phyloP scores from a whole-genome alignment of 2,797 vertebrate species.

The Phoeniculus purpureus region DNA sequence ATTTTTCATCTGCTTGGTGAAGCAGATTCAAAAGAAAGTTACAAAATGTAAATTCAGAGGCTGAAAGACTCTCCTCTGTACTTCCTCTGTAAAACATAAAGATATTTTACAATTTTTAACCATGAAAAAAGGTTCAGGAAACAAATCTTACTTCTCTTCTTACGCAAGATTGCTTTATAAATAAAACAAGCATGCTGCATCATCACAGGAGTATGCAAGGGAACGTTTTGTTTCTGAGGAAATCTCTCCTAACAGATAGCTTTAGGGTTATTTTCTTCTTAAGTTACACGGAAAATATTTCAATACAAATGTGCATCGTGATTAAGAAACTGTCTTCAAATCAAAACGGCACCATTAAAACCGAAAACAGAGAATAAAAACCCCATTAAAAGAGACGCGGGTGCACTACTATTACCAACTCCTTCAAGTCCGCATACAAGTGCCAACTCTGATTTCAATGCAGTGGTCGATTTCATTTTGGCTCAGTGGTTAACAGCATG shows the following conservation, averaged over 20 bases:
- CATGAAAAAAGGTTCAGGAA: constrained; percentile 39
- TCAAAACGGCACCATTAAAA: constrained; percentile 76
- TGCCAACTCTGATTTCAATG: constrained; percentile 82
- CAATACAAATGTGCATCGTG: constrained; percentile 70
- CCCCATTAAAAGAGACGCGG: constrained; percentile 73
- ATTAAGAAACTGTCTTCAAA: constrained; percentile 76
- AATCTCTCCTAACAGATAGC: constrained; percentile 59
- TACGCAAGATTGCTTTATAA: constrained; percentile 72
- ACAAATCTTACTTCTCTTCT: constrained; percentile 64
- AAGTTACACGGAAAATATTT: constrained; percentile 70
- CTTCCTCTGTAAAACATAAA: constrained; percentile 35
- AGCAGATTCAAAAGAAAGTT: constrained; percentile 65
- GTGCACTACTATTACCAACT: constrained; percentile 76
- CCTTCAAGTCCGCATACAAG: constrained; percentile 76
- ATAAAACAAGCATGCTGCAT: constrained; percentile 71
- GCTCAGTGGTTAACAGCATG: constrained; percentile 83
- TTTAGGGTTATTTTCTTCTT: constrained; percentile 75
- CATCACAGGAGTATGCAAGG: constrained; percentile 56
- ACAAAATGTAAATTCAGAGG: constrained; percentile 56
- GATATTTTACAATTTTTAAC: constrained; percentile 51
- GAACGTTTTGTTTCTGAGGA: constrained; percentile 68
- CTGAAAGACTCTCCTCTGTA: constrained; percentile 47
- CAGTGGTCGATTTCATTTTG: constrained; percentile 81
- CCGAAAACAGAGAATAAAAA: constrained; percentile 76
- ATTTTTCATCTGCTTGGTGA: constrained; percentile 58